Base-by-base conservation (phyloP, 2,888 invertebrate genomes). In the Ypsolopha scabrella region DNA sequence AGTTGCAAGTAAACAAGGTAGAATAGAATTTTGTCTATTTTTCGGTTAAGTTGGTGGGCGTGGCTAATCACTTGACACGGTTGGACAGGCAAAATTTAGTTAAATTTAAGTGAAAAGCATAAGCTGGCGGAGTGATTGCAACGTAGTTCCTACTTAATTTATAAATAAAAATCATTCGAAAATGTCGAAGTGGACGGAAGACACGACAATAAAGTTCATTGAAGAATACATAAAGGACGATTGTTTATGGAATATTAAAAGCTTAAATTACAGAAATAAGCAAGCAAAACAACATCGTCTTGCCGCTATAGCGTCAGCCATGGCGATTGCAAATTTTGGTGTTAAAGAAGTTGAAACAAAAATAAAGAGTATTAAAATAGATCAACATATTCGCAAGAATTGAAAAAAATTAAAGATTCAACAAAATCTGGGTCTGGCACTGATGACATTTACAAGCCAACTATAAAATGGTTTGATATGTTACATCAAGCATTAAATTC, bases 381-480 rank as follows among this genome's bases (percentile, higher is more conserved):
- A 39, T 34, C n/a, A 34, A 46, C 46, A 33, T 46, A 46, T n/a
- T 46, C 46, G 24, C 46, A 46, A 46, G 46, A 46, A 46, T 46
- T 46, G n/a, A 35, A 46, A 46, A 46, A 46, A 46, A 46, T 11
- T 24, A 46, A 46, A 46, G 46, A 46, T 46, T 46, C 46, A 33
- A 46, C 46, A 46, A 46, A 33, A 46, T 46, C 46, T 34, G 46
- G 46, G 33, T 46, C 46, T 46, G 46, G 46, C 46, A 46, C 46
- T 34, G 46, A 46, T 46, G 46, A 46, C 46, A 46, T 46, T 46
- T 46, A 46, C 46, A 46, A 46, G 34, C 46, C 46, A 46, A 24
- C 24, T 46, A 24, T 46, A 33, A 46, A 46, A 46, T 46, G 46
- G 46, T 46, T 46, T 46, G 46, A 46, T 46, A 33, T 46, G 34